Evolutionary conservation across 2,797 vertebrate genomes (phyloP).

Genomic region (Gambelia wislizenii): DNA sequence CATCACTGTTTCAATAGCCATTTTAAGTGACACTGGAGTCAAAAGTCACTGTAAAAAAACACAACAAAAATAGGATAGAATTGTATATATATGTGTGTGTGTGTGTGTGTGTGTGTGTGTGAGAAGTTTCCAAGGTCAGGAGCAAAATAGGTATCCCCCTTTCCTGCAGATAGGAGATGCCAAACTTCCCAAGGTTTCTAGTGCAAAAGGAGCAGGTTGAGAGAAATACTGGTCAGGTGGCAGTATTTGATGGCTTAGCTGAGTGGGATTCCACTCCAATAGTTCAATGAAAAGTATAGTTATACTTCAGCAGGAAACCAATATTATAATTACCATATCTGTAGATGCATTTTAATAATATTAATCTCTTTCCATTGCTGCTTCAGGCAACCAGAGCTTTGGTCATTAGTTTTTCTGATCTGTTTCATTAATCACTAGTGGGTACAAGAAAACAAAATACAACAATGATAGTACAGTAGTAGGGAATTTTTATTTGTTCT

Average conservation of each 20-base stretch:
- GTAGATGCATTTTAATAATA: neutral
- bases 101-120: too few species aligned
- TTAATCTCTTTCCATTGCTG: neutral
- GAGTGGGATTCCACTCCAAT: neutral
- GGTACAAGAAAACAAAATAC: too few species aligned
- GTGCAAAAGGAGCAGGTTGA: constrained; percentile 56
- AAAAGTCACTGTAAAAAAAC: constrained; percentile 47
- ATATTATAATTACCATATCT: fast-evolving
- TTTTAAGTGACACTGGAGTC: constrained; percentile 44
- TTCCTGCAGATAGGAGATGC: constrained; percentile 36
- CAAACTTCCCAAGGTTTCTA: constrained; percentile 46
- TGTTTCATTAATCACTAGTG: too few species aligned
- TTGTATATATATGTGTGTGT: too few species aligned
- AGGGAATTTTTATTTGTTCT: too few species aligned
- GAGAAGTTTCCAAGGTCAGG: neutral
- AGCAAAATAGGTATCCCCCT: neutral
- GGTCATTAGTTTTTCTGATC: too few species aligned
- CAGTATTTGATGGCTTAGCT: neutral
- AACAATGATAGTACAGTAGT: too few species aligned
- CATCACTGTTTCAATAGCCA: fast-evolving
- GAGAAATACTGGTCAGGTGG: constrained; percentile 52
- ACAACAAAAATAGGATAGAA: too few species aligned
- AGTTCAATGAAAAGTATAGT: fast-evolving
- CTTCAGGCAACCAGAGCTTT: neutral
- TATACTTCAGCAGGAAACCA: neutral